Percentiles rank a stretch among this genome's conserved stretches.
Evolutionary conservation across 2,113 vertebrate species (phyloP).

Genomic region (Zosterops lateralis): DNA sequence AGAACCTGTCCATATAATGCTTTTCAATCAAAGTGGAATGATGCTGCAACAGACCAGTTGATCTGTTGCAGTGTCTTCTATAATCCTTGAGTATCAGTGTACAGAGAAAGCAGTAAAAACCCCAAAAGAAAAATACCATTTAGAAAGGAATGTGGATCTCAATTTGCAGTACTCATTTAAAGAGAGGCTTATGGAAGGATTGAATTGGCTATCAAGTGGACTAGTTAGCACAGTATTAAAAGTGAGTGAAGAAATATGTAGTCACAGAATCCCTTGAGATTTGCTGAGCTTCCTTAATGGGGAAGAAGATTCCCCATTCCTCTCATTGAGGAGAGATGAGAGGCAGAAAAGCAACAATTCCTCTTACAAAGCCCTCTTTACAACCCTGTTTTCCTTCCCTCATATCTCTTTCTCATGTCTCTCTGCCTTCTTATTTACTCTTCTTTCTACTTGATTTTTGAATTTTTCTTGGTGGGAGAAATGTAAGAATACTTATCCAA

Average conservation of each 20-base stretch:
- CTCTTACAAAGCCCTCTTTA: background rate
- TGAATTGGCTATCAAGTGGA: background rate
- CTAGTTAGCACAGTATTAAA: background rate
- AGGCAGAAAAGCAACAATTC: background rate
- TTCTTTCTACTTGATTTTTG: background rate
- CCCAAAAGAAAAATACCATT: background rate
- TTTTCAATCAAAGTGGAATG: background rate
- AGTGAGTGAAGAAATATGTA: background rate
- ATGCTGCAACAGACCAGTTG: background rate
- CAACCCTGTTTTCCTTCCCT: background rate
- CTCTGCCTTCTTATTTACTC: background rate
- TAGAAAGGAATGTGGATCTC: background rate
- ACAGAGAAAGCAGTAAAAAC: background rate
- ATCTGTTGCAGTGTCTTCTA: background rate
- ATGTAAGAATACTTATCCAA: background rate
- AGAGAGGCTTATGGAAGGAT: background rate
- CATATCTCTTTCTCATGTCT: background rate
- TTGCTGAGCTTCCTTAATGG: background rate
- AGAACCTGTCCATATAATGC: background rate
- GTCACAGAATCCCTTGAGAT: background rate
- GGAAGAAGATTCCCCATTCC: background rate
- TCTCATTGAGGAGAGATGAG: background rate
- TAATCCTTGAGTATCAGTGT: background rate
- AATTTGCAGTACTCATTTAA: background rate
- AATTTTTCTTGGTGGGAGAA: background rate